Evolutionary conservation across 2,797 vertebrate genomes (phyloP).

Genomic region (Lutjanus argentimaculatus): DNA sequence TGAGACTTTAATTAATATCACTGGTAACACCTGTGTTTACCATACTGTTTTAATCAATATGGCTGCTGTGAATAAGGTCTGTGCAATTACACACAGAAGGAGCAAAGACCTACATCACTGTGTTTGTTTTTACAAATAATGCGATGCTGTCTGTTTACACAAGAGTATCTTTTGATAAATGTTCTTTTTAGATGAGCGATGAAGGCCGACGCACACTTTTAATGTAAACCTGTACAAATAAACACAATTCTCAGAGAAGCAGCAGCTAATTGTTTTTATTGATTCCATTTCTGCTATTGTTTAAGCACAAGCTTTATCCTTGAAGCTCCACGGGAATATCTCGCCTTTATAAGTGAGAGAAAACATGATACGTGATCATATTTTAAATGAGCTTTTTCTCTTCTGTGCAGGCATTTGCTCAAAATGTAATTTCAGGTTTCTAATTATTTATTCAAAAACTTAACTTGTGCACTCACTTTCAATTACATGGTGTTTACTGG

Average conservation of each 20-base stretch:
- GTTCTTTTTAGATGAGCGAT: conserved; percentile 1
- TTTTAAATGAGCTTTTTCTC: conserved; percentile 14
- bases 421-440: conserved; percentile 14
- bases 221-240: conserved; percentile 7
- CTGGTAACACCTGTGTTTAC: too few species aligned
- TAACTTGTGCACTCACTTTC: conserved; percentile 15
- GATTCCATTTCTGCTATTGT: conserved; percentile 1
- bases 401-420: neutral
- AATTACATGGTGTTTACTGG: conserved; percentile 7
- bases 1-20: too few species aligned
- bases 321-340: conserved; percentile 7
- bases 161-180: conserved; percentile 11
- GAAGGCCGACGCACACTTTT: conserved; percentile 1
- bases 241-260: conserved; percentile 3
- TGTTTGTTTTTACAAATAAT: neutral
- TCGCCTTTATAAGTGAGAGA: neutral
- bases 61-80: too few species aligned
- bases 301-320: neutral
- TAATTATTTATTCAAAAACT: conserved; percentile 23
- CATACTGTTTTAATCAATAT: too few species aligned
- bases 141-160: neutral
- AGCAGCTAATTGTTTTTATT: conserved; percentile 24
- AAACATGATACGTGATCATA: neutral
- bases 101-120: neutral
- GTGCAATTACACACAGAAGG: neutral